Percentiles rank a stretch among this genome's conserved stretches.
Conservation (phyloP, 2,888 invertebrate species). For the Caenorhabditis sp. region DNA sequence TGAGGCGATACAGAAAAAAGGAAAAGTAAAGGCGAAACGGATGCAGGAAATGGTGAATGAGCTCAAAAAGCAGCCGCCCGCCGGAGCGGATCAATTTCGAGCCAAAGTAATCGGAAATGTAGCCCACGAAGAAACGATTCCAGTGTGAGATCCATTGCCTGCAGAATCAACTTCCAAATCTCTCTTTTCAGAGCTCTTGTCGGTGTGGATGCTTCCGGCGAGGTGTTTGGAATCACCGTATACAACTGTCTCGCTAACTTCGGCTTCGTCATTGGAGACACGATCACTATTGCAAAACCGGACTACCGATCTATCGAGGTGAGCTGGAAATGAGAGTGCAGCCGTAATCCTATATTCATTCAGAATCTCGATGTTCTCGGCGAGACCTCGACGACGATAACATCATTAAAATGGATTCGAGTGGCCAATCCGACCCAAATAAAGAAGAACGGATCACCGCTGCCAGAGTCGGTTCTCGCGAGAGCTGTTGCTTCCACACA, state of each 20-base stretch:
- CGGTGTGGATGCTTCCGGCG: conserved; percentile 23
- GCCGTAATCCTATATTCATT: too few species aligned
- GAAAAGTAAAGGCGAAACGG: conserved; percentile 39
- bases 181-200: conserved; percentile 33
- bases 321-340: too few species aligned
- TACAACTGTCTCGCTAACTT: conserved; percentile 50
- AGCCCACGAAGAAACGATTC: conserved; percentile 41
- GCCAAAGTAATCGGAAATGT: conserved; percentile 47
- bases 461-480: conserved; percentile 31
- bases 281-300: conserved; percentile 31
- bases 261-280: conserved; percentile 51
- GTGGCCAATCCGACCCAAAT: conserved; percentile 30
- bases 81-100: conserved; percentile 1
- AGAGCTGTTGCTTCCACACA: conserved; percentile 26
- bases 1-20: conserved; percentile 28
- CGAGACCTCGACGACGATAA: conserved; percentile 4
- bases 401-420: conserved; percentile 37
- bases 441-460: conserved; percentile 27
- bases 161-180: too few species aligned
- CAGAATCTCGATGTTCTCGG: conserved; percentile 20
- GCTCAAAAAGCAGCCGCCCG: conserved; percentile 6
- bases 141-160: conserved; percentile 15
- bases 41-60: conserved; percentile 19
- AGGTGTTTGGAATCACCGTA: conserved; percentile 36
- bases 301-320: conserved; percentile 31